These are phyloP conservation scores for Tachuris rubrigastra DNA, from an alignment of 2,113 vertebrate species.

Conservation along the genomic window DNA sequence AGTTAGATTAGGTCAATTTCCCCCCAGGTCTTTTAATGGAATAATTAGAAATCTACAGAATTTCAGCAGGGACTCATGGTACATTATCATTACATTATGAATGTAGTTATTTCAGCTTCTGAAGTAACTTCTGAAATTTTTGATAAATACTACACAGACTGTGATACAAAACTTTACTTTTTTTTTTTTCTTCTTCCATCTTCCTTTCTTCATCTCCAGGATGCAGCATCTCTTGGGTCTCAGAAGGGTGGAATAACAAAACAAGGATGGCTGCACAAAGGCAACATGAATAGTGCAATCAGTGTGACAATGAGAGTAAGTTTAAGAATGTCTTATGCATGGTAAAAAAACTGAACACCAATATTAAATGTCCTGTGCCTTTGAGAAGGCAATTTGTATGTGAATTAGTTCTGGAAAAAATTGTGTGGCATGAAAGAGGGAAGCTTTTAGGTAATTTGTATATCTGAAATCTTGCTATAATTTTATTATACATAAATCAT, in stretches of 20 bases:
- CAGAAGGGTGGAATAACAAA: constrained; percentile 97
- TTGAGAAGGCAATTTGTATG: not conserved
- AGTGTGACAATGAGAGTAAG: constrained; percentile 99
- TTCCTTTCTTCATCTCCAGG: constrained; percentile 70
- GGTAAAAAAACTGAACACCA: not conserved
- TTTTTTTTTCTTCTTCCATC: not conserved
- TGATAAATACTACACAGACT: not conserved
- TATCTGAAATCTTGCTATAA: not conserved
- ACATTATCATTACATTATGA: not conserved
- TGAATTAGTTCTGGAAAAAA: not conserved
- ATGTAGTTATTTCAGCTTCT: not conserved
- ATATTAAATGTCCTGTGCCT: not conserved
- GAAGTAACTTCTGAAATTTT: not conserved
- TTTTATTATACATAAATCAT: not conserved
- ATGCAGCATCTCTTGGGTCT: constrained; percentile 94
- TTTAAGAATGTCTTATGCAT: fast-evolving
- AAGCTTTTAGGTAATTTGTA: not conserved
- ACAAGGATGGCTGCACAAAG: constrained; percentile 97
- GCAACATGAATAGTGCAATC: constrained; percentile 98
- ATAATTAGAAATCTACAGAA: not conserved
- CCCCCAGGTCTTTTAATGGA: not conserved
- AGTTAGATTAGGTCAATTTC: not conserved
- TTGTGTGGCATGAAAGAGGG: not conserved
- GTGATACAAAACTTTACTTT: not conserved
- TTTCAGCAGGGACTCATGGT: not conserved